These are phyloP conservation scores for Poeciliopsis turrubarensis DNA, from an alignment of 2,113 vertebrate genomes.

Conservation along the genomic window DNA sequence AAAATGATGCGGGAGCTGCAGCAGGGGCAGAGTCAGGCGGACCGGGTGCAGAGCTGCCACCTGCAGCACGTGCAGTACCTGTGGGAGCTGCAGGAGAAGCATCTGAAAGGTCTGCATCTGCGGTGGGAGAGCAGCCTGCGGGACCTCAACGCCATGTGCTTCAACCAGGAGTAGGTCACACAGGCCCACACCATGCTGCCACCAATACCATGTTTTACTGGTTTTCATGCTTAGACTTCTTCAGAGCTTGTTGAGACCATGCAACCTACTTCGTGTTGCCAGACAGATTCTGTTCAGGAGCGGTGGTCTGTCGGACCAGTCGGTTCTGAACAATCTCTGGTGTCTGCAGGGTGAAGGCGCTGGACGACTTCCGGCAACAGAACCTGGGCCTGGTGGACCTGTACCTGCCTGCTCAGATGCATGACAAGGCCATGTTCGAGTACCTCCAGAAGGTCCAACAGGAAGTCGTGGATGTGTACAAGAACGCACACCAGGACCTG, in stretches of 20 bases:
- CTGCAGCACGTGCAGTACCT: constrained; percentile 36
- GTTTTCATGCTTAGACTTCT: too few species aligned
- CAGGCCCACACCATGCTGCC: not conserved
- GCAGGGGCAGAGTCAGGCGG: constrained; percentile 44
- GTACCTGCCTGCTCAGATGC: too few species aligned
- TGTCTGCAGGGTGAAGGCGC: constrained; percentile 27
- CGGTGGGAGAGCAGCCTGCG: constrained; percentile 36
- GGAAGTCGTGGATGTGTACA: too few species aligned
- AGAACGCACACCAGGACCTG: too few species aligned
- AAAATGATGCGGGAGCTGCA: constrained; percentile 21
- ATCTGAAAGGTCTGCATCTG: not conserved
- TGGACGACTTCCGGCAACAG: accelerated
- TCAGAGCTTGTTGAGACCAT: too few species aligned
- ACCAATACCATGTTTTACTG: too few species aligned
- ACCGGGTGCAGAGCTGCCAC: constrained; percentile 25
- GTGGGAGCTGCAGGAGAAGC: constrained; percentile 15
- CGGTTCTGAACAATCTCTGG: not conserved
- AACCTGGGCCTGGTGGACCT: too few species aligned
- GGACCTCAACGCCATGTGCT: not conserved
- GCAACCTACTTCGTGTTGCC: too few species aligned
- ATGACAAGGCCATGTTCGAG: too few species aligned
- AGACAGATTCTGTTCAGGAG: too few species aligned
- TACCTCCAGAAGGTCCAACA: too few species aligned
- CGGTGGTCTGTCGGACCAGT: too few species aligned
- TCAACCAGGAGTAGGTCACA: constrained; percentile 13